A percentile compares a stretch with the other conserved stretches of the same genome.
Conservation (phyloP, 2,113 vertebrate genomes). For the Azemiops feae region DNA sequence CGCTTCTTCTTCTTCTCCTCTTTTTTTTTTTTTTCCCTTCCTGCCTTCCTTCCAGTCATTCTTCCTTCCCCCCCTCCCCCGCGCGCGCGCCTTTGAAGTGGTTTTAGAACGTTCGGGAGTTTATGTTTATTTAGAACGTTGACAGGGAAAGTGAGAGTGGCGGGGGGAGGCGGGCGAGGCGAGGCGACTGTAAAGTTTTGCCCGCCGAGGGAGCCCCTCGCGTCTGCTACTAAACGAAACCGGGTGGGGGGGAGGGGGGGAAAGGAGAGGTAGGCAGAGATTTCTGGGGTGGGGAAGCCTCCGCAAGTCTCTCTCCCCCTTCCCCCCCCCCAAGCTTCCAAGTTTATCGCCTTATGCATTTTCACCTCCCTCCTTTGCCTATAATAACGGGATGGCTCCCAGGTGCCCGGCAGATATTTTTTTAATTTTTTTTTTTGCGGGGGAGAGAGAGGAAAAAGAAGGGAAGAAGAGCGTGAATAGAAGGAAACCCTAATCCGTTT, state of each 20-base stretch:
- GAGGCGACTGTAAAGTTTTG: background rate
- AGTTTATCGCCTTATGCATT: background rate
- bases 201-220: background rate
- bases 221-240: slow-evolving; percentile 50
- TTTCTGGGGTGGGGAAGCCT: background rate
- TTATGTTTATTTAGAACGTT: background rate
- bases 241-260: background rate
- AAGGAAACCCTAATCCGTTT: background rate
- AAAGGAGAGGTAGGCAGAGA: background rate
- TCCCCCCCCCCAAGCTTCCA: background rate
- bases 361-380: slow-evolving; percentile 65
- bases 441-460: background rate
- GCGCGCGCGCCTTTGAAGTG: background rate
- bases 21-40: background rate
- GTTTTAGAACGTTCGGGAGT: background rate
- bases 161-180: background rate
- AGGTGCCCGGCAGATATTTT: slow-evolving; percentile 38
- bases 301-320: background rate
- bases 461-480: background rate
- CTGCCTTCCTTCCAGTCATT: slow-evolving; percentile 2
- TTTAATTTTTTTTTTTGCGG: too few species aligned
- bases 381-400: slow-evolving; percentile 71
- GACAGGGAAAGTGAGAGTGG: background rate
- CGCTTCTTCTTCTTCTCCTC: accelerated
- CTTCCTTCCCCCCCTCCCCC: too few species aligned